phyloP scores from a whole-genome alignment of 2,797 vertebrate genomes.

The Protonibea diacanthus region DNA sequence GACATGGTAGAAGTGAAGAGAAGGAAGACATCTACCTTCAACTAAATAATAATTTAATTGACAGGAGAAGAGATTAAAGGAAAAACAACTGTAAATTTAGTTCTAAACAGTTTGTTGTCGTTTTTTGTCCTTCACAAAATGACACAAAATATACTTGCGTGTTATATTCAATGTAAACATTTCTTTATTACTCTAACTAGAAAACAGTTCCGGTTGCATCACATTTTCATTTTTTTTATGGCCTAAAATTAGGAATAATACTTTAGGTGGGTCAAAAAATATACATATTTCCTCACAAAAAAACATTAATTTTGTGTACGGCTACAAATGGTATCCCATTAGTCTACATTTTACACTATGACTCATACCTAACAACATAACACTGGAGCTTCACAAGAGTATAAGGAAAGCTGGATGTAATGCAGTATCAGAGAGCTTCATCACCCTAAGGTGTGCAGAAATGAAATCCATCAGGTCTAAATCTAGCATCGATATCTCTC shows the following conservation, averaged over 20 bases:
- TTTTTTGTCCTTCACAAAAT: too few species aligned
- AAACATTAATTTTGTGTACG: background rate
- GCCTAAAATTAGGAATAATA: background rate
- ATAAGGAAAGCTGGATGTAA: constrained; percentile 34
- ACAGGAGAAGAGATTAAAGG: background rate
- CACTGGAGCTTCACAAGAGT: constrained; percentile 4
- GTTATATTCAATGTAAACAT: background rate
- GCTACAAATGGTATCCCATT: constrained; percentile 24
- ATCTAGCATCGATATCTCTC: constrained; percentile 68
- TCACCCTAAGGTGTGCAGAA: constrained; percentile 53
- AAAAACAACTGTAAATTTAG: background rate
- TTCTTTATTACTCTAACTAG: background rate
- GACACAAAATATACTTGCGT: too few species aligned
- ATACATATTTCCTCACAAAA: background rate
- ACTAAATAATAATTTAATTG: background rate
- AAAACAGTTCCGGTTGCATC: background rate
- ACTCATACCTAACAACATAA: constrained; percentile 25
- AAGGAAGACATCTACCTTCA: too few species aligned
- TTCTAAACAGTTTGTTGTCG: too few species aligned
- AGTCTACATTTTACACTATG: constrained; percentile 10
- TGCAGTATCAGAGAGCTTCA: constrained; percentile 54
- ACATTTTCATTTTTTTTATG: background rate
- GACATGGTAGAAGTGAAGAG: too few species aligned
- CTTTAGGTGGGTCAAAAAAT: background rate
- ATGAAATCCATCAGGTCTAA: constrained; percentile 74